phyloP scores from a whole-genome alignment of 23 tunicate species.

The Trididemnum miniatum region DNA sequence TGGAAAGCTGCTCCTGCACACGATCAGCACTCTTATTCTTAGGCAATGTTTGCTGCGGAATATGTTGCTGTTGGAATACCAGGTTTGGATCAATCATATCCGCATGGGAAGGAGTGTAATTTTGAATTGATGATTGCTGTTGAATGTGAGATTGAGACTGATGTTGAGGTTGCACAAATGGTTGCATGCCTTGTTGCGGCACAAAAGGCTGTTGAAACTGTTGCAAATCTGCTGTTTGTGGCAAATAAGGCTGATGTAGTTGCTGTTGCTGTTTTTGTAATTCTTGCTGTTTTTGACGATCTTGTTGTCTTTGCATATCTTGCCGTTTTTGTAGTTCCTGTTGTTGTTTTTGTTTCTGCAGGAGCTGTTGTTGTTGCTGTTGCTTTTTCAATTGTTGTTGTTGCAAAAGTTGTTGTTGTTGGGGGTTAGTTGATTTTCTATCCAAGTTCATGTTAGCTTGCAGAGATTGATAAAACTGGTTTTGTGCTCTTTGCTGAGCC shows the following conservation, averaged over 20 bases:
- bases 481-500: slow-evolving; percentile 19
- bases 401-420: background rate
- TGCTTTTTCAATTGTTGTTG: background rate
- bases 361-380: background rate
- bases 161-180: background rate
- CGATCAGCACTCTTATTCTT: background rate
- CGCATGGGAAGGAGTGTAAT: background rate
- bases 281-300: background rate
- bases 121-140: background rate
- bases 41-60: background rate
- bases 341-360: background rate
- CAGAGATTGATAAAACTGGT: slow-evolving; percentile 35
- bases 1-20: background rate
- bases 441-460: background rate
- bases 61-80: background rate
- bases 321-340: background rate
- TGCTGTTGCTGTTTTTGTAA: background rate
- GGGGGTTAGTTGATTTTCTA: background rate
- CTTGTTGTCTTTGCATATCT: background rate
- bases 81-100: background rate
- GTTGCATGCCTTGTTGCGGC: background rate
- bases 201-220: background rate
- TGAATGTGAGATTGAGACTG: background rate
- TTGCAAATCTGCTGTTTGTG: background rate
- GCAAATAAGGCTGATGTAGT: background rate